Percentiles rank a stretch among this genome's conserved stretches.
Evolutionary conservation across 2,113 vertebrate species (phyloP).

Genomic region (Crotalus horridus): DNA sequence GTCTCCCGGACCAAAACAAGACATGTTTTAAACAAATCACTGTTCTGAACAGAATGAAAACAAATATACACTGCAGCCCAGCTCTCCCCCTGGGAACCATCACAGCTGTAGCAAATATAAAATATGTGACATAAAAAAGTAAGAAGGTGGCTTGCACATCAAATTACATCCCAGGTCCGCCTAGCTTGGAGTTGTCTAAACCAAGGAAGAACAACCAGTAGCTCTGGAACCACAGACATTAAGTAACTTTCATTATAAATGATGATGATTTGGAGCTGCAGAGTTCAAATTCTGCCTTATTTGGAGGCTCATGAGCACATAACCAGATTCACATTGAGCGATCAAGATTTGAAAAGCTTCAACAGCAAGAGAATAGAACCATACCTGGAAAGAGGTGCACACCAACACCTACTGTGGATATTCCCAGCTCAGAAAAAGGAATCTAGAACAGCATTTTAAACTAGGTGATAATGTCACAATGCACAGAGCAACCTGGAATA

Average conservation of each 20-base stretch:
- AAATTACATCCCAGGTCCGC: neutral
- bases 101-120: neutral
- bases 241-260: too few species aligned
- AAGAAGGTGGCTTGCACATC: neutral
- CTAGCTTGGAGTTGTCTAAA: too few species aligned
- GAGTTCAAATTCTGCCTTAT: neutral
- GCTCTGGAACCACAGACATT: too few species aligned
- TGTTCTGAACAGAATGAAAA: neutral
- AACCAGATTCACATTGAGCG: too few species aligned
- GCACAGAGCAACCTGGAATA: neutral
- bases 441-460: neutral
- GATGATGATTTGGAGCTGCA: too few species aligned
- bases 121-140: neutral
- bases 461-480: neutral
- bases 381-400: neutral
- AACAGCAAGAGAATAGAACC: neutral
- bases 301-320: neutral
- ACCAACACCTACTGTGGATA: neutral
- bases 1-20: neutral
- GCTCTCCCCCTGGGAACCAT: neutral
- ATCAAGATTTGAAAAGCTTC: neutral
- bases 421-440: neutral
- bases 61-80: neutral
- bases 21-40: neutral
- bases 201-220: too few species aligned